A percentile compares a stretch with the other conserved stretches of the same genome.
phyloP scores from a whole-genome alignment of 1,140 invertebrate species.

The Drosophila equinoxialis region DNA sequence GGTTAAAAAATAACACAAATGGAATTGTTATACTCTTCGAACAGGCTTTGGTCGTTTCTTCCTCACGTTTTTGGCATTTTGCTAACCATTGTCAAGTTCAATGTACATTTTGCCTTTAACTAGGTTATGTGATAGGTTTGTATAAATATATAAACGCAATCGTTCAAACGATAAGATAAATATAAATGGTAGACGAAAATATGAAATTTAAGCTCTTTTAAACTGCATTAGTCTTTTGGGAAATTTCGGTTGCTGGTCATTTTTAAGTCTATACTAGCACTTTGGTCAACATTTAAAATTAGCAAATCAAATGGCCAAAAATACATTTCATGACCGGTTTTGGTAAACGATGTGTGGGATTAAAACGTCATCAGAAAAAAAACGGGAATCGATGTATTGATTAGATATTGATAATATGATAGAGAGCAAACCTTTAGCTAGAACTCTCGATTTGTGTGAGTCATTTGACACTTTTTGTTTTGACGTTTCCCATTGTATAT shows the following conservation, averaged over 20 bases:
- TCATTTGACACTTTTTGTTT: slow-evolving; percentile 28
- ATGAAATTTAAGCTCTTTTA: slow-evolving; percentile 16
- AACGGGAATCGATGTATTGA: slow-evolving; percentile 3
- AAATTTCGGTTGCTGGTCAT: slow-evolving; percentile 5
- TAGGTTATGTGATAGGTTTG: slow-evolving; percentile 35
- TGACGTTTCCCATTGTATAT: slow-evolving; percentile 17
- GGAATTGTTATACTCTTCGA: background rate
- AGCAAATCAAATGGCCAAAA: slow-evolving; percentile 8
- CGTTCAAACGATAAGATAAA: slow-evolving; percentile 40
- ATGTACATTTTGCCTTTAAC: slow-evolving; percentile 8
- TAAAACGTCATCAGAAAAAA: slow-evolving; percentile 3
- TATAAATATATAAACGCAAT: background rate
- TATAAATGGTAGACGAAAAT: slow-evolving; percentile 2
- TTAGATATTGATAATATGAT: slow-evolving; percentile 7
- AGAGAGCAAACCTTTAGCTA: background rate
- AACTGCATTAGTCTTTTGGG: slow-evolving; percentile 10
- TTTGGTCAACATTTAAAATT: slow-evolving; percentile 24
- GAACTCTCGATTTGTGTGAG: slow-evolving; percentile 19
- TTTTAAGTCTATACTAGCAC: background rate
- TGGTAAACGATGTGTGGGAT: background rate
- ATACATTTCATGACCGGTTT: slow-evolving; percentile 21
- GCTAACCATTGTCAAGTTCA: slow-evolving; percentile 38
- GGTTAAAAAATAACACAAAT: too few relatives aligned
- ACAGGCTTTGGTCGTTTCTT: background rate
- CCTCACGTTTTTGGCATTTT: background rate